phyloP scores from a whole-genome alignment of 2,888 invertebrate genomes.

The Eupithecia centaureata region DNA sequence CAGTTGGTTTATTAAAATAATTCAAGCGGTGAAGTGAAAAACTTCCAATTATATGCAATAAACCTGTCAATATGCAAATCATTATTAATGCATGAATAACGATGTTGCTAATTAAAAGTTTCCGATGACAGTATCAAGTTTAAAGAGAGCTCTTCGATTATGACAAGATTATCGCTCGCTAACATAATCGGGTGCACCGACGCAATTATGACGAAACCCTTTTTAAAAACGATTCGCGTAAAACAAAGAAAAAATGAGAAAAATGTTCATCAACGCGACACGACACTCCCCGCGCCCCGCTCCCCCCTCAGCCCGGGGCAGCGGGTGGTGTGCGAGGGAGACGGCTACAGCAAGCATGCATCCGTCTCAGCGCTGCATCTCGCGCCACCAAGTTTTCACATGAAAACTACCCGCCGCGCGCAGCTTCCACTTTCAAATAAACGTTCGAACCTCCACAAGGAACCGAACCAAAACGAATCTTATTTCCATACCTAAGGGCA shows the following conservation, averaged over 20 bases:
- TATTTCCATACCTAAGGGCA: conserved; percentile 11
- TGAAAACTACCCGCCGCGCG: conserved; percentile 82
- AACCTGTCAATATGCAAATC: conserved; percentile 27
- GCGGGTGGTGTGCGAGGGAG: conserved; percentile 71
- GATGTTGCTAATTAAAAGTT: conserved; percentile 27
- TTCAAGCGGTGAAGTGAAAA: conserved; percentile 1
- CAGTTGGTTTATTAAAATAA: neutral
- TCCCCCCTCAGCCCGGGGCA: conserved; percentile 66
- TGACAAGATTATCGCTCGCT: conserved; percentile 65
- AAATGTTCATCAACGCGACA: conserved; percentile 85
- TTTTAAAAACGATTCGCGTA: conserved; percentile 83
- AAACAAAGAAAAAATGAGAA: conserved; percentile 82
- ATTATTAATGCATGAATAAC: conserved; percentile 24
- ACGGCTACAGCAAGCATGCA: conserved; percentile 54
- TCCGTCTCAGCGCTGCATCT: conserved; percentile 70
- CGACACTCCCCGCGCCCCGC: conserved; percentile 63
- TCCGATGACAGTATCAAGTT: conserved; percentile 19
- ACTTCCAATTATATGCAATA: conserved; percentile 3
- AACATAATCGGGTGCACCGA: conserved; percentile 77
- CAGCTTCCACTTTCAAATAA: conserved; percentile 53
- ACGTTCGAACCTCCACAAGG: conserved; percentile 46
- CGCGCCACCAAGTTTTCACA: conserved; percentile 79
- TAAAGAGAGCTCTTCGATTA: conserved; percentile 27
- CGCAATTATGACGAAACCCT: conserved; percentile 84
- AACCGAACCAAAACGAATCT: conserved; percentile 37